Base-by-base conservation (phyloP, 2,888 invertebrate genomes). In the Dione juno region DNA sequence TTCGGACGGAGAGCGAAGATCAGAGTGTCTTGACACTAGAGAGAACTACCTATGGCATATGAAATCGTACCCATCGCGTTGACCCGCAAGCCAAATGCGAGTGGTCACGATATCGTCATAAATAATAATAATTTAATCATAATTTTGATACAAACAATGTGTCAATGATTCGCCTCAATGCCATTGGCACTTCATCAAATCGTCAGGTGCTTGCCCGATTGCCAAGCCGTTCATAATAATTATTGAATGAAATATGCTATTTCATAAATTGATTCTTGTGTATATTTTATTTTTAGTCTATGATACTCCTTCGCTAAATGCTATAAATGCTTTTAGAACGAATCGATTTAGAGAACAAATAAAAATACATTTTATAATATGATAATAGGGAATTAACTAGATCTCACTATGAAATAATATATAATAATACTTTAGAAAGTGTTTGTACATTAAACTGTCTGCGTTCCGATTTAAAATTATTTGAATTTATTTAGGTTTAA, bases 181-280 rank as follows among this genome's bases (percentile, higher is more conserved):
- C 45, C 53, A 16, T 57, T 72, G 72, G 69, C 72, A 66, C 40
- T 45, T 50, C 40, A 61, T 68, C 71, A 66, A 69, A 57, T 10
- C 11, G 53, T 54, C 68, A 54, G 50, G 50, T 61, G 61, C 16
- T 40, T 52, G 43, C 52, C 43, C 52, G 41, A 45, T 53, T 67
- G 59, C 61, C 67, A 59, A 61, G 35, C 21, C 54, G 16, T 63
- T 61, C 53, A 63, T 68, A 54, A 16, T 54, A n/a, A 52, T 40
- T 58, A 67, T 59, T 67, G 54, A 54, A 54, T 54, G 54, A 54
- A 54, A 37, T 54, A 45, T 66, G n/a, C 48, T 45, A 43, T 45
- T 66, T 43, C 53, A 66, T 66, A 16, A 66, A 54, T 54, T 16
- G 54, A 37, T n/a, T 54, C 10, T 5, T 6, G n/a, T 37, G n/a